Conservation (phyloP, 2,113 vertebrate species). For the Beaufortia kweichowensis region DNA sequence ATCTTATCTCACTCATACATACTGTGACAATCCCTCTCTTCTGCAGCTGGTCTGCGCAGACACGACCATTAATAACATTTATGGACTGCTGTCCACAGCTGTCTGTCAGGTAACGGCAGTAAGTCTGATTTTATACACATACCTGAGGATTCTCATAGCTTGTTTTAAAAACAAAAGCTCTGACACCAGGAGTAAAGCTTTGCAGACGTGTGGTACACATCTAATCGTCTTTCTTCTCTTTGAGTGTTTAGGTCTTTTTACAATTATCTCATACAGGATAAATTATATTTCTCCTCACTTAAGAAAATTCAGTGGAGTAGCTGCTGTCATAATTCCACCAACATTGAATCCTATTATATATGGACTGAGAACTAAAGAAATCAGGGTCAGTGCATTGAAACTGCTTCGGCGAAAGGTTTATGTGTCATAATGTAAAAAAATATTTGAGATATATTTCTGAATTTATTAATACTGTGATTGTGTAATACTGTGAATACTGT, state of each 20-base stretch:
- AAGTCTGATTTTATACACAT: conserved; percentile 63
- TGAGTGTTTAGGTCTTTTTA: conserved; percentile 71
- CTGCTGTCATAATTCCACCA: conserved; percentile 67
- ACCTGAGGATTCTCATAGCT: conserved; percentile 67
- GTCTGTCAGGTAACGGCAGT: conserved; percentile 47
- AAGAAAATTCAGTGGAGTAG: conserved; percentile 63
- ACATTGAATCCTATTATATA: conserved; percentile 75
- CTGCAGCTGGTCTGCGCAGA: conserved; percentile 66
- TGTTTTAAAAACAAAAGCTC: conserved; percentile 66
- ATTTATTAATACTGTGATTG: no score
- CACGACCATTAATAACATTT: conserved; percentile 69
- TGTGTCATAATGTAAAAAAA: no score
- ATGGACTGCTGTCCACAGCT: conserved; percentile 53
- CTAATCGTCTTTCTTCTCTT: conserved; percentile 67
- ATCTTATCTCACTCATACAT: conserved; percentile 56
- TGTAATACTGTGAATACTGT: no score
- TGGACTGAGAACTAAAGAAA: conserved; percentile 73
- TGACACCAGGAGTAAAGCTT: conserved; percentile 70
- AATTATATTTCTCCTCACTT: conserved; percentile 55
- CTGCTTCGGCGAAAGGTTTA: conserved; percentile 47
- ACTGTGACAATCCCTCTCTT: conserved; percentile 71
- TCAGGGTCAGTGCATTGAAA: conserved; percentile 54
- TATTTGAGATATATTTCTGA: no score
- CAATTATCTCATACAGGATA: conserved; percentile 71
- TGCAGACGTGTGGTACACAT: conserved; percentile 75